These are phyloP conservation scores for Microtus oregoni DNA, from an alignment of 2,113 vertebrate genomes.

Conservation along the genomic window DNA sequence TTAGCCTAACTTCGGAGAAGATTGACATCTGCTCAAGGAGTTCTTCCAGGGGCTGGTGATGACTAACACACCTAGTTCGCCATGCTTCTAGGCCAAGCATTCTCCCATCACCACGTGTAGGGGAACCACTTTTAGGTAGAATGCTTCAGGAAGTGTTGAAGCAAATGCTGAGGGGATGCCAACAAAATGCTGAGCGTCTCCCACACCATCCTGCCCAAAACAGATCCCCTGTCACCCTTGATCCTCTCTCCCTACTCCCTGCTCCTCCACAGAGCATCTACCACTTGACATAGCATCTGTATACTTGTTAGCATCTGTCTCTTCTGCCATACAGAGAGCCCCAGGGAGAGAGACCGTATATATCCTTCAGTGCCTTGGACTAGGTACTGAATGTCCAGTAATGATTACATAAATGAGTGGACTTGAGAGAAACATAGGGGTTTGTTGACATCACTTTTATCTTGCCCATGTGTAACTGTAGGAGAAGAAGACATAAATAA, in stretches of 20 bases:
- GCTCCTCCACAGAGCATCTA: not conserved
- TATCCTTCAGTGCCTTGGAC: not conserved
- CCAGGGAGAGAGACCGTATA: not conserved
- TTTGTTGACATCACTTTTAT: not conserved
- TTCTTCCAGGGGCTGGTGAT: not conserved
- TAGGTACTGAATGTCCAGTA: not conserved
- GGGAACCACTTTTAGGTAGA: not conserved
- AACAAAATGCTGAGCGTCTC: not conserved
- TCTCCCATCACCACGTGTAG: not conserved
- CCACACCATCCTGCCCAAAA: not conserved
- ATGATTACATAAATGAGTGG: constrained; percentile 8
- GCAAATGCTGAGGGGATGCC: not conserved
- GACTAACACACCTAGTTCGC: not conserved
- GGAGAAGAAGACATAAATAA: constrained; percentile 16
- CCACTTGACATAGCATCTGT: not conserved
- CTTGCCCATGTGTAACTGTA: not conserved
- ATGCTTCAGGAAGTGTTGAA: not conserved
- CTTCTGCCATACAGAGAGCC: not conserved
- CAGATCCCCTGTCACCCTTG: not conserved
- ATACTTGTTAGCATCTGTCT: not conserved
- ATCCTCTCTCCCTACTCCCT: not conserved
- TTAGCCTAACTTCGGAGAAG: not conserved
- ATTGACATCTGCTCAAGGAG: not conserved
- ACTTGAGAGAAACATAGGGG: constrained; percentile 25
- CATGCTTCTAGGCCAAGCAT: not conserved